Base-by-base conservation (phyloP, 2,797 vertebrate species). In the Mallotus villosus region DNA sequence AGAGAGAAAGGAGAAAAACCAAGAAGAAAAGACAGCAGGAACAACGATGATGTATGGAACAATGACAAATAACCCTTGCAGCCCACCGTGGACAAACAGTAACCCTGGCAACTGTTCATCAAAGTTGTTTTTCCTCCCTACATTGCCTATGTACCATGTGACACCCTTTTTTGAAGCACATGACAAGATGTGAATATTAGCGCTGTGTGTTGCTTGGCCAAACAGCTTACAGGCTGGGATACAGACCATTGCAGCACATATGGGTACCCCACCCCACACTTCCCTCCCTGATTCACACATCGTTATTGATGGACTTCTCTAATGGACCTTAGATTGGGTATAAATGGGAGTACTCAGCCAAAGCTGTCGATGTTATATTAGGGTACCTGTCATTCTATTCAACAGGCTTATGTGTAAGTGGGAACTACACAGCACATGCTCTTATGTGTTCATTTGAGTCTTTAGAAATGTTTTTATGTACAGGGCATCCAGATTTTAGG, bases 101-200 rank as follows among this genome's bases (percentile, higher is more conserved):
- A 86, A 83, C 84, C 76, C 83, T 84, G 78, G 85, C 79, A 90
- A 88, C 83, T 51, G 59, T 69, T 77, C 63, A 68, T 65, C 73
- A 22, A 57, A 76, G 21, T 73, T 69, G 70, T 68, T 65, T 81
- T 74, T 66, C 73, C 72, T 70, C 68, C 4, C 59, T 62, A 67
- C 37, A 63, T 70, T 70, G 70, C 70, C 63, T 17, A 53, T 49
- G 55, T 60, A 19, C 24, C 65, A 67, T 19, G 63, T 29, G 53
- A 37, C 1, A 53, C 8, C 41, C 68, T n/a, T 34, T 49, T 70
- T 17, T 2, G 59, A 55, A 58, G 69, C 12, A 46, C 2, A 25
- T 49, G 29, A 72, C 37, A 68, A 58, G 19, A 27, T 24, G 25
- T 73, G 58, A 77, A 69, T 73, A 59, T 70, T 68, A 63, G 46